Evolutionary conservation across 2,113 vertebrate genomes (phyloP), one percentile per base, ranked within the genome.

Genomic region (Etheostoma spectabile): DNA sequence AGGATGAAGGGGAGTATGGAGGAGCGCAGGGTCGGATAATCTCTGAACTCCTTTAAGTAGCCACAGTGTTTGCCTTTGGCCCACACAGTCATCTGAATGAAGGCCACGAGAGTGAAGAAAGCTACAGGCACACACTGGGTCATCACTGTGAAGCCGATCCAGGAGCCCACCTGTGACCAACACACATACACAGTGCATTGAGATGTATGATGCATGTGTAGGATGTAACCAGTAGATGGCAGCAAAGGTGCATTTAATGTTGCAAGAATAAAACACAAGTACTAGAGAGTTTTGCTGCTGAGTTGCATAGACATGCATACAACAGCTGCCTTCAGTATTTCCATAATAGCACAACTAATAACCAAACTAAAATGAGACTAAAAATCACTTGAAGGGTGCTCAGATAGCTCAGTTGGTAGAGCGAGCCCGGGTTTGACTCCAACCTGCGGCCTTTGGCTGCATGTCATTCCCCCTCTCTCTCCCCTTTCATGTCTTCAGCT

Each of bases 121-220:
- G 96, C 96, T 87, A 98, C 97, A n/a, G 97, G 97, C 53, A 98
- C 93, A 84, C 97, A 98, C 92, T 98, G 97, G 7, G 97, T 98
- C 97, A 98, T 97, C 91, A 97, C 94, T 3, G 97, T 96, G 87
- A 98, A 97, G 81, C 96, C 96, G 0, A 98, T 92, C 97, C 97
- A 98, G 73, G 97, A 96, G 51, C 97, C 97, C 30, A 97, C 86
- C 97, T 98, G 87, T 27, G 65, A 80, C 53, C 66, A 79, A 53
- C 21, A 79, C n/a, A 52, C 22, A 72, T 11, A 51, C n/a, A 42
- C 70, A 76, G 19, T 8, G 14, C 4, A 45, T 22, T 63, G 38
- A 76, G 16, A 72, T 59, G 27, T 19, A 49, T 27, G 30, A 13
- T 22, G 38, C 64, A 61, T 0, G 24, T 56, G 45, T 13, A 21